Conservation (phyloP, 1,140 invertebrate genomes). For the Drosophila pruinosa region DNA sequence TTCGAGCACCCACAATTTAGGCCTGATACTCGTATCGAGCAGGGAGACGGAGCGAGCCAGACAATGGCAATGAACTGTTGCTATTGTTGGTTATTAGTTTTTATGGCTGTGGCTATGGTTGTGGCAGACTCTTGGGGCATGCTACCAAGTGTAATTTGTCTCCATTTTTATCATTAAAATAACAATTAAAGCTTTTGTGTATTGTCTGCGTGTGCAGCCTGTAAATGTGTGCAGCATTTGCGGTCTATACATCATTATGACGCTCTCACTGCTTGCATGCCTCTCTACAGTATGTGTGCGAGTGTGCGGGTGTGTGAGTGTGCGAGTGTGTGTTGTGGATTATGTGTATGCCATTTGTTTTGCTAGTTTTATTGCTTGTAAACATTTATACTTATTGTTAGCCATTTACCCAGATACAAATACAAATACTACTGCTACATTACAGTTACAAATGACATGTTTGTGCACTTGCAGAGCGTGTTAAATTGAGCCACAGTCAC, state of each 20-base stretch:
- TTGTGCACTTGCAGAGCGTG: constrained; percentile 31
- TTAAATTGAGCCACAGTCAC: constrained; percentile 23
- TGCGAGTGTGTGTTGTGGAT: constrained; percentile 8
- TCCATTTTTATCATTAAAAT: constrained; percentile 81
- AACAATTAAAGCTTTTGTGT: constrained; percentile 75
- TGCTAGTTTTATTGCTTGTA: constrained; percentile 76
- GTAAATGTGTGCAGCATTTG: constrained; percentile 72
- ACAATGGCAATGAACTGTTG: constrained; percentile 74
- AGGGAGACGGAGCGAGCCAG: background rate
- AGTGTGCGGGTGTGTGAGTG: background rate
- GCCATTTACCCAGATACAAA: constrained; percentile 47
- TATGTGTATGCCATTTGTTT: constrained; percentile 43
- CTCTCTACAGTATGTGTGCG: background rate
- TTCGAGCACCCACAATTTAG: constrained; percentile 34
- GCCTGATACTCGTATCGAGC: too few relatives aligned
- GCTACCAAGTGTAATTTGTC: constrained; percentile 68
- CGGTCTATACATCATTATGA: constrained; percentile 68
- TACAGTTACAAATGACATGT: constrained; percentile 27
- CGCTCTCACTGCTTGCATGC: constrained; percentile 8
- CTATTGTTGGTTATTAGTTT: constrained; percentile 80
- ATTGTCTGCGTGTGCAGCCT: constrained; percentile 31
- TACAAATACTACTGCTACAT: constrained; percentile 3
- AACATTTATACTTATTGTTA: constrained; percentile 75
- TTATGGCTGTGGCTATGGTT: constrained; percentile 51
- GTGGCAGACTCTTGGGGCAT: constrained; percentile 23